These are phyloP conservation scores for Ooceraea biroi DNA, from an alignment of 1,140 invertebrate genomes.

Conservation along the genomic window DNA sequence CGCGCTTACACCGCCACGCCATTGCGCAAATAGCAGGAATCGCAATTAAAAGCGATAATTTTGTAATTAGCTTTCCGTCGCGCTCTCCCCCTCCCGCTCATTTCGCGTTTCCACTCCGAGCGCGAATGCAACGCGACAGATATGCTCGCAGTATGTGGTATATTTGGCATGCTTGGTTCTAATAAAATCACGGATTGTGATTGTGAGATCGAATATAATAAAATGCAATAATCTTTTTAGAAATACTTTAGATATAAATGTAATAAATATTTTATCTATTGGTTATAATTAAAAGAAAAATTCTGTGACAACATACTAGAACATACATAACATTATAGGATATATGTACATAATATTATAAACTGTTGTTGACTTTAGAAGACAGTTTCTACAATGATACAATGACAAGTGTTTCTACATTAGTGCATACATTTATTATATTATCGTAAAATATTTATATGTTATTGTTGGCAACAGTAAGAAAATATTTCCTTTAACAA, in stretches of 20 bases:
- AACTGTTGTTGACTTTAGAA: background rate
- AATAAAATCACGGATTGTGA: slow-evolving; percentile 11
- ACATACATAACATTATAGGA: background rate
- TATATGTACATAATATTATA: background rate
- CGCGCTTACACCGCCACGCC: slow-evolving; percentile 61
- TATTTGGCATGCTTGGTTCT: slow-evolving; percentile 21
- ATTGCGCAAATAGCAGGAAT: slow-evolving; percentile 78
- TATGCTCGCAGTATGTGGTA: background rate
- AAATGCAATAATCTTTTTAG: background rate
- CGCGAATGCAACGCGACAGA: slow-evolving; percentile 10
- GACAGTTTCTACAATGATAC: too few relatives aligned
- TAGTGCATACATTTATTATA: too few relatives aligned
- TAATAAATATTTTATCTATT: too few relatives aligned
- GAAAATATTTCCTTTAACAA: too few relatives aligned
- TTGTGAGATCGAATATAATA: slow-evolving; percentile 8
- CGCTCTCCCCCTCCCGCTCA: background rate
- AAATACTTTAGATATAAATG: background rate
- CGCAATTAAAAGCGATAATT: slow-evolving; percentile 81
- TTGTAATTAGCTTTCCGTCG: slow-evolving; percentile 72
- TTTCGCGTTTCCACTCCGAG: background rate
- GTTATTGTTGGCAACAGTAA: too few relatives aligned
- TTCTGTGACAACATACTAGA: too few relatives aligned
- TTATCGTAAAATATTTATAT: too few relatives aligned
- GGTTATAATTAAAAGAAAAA: too few relatives aligned
- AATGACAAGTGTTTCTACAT: too few relatives aligned